phyloP scores from a whole-genome alignment of 2,797 vertebrate genomes.

The Kryptopterus vitreolus region DNA sequence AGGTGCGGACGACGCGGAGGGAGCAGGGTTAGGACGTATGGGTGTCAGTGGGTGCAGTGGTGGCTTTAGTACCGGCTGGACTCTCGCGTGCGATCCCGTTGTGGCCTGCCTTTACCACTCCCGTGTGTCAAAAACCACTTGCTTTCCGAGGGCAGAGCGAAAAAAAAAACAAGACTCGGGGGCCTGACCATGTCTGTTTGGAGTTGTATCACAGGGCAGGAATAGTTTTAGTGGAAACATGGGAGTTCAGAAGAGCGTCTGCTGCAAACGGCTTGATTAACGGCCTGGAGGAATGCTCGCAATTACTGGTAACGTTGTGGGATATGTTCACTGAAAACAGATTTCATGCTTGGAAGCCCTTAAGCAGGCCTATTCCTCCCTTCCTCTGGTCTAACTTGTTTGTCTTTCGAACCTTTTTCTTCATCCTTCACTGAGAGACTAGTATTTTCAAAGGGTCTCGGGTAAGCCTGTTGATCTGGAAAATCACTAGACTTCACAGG shows the following conservation, averaged over 20 bases:
- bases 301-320: conserved; percentile 21
- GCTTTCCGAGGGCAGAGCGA: neutral
- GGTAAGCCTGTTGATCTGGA: conserved; percentile 54
- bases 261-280: conserved; percentile 23
- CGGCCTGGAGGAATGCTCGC: neutral
- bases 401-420: conserved; percentile 33
- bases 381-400: conserved; percentile 23
- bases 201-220: neutral
- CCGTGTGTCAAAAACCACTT: conserved; percentile 10
- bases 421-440: conserved; percentile 18
- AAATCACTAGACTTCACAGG: conserved; percentile 53
- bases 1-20: neutral
- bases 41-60: conserved; percentile 13
- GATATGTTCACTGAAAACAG: conserved; percentile 23
- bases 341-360: conserved; percentile 21
- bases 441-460: conserved; percentile 42
- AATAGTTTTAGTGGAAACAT: neutral
- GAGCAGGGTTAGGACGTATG: conserved; percentile 11
- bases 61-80: conserved; percentile 21
- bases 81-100: conserved; percentile 39
- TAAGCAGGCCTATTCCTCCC: conserved; percentile 11
- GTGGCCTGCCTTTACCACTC: conserved; percentile 33
- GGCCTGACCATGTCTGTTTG: conserved; percentile 10
- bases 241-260: conserved; percentile 3
- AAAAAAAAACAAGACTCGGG: conserved; percentile 10